A percentile compares a stretch with the other conserved stretches of the same genome.
Conservation (phyloP, 2,113 vertebrate species). For the Hystrix brachyura region DNA sequence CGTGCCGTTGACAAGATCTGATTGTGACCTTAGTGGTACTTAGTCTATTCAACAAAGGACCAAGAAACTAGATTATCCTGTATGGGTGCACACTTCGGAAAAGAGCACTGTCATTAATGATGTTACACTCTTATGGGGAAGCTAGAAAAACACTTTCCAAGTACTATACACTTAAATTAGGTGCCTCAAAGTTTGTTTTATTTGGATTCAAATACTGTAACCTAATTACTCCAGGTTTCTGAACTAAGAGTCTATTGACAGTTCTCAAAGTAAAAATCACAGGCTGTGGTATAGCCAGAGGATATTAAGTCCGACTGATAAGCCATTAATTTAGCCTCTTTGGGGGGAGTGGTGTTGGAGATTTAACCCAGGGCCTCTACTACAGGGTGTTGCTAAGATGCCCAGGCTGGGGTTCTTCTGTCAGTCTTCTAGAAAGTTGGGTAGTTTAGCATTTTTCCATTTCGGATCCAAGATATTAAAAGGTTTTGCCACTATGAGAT, state of each 20-base stretch:
- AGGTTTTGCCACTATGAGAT: not conserved
- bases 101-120: not conserved
- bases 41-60: not conserved
- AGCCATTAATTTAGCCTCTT: not conserved
- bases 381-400: not conserved
- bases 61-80: not conserved
- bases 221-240: not conserved
- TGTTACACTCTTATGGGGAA: not conserved
- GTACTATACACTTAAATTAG: not conserved
- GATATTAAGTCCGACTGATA: not conserved
- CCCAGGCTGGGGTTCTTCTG: not conserved
- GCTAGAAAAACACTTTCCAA: not conserved
- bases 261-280: not conserved
- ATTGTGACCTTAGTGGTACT: not conserved
- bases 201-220: not conserved
- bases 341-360: not conserved
- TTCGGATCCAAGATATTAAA: not conserved
- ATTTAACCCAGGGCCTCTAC: not conserved
- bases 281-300: not conserved
- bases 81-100: not conserved
- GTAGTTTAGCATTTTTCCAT: not conserved
- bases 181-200: not conserved
- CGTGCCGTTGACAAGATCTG: not conserved
- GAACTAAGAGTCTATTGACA: not conserved
- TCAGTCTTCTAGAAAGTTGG: not conserved